Evolutionary conservation across 1,140 invertebrate genomes (phyloP).

Genomic region (Amphibalanus amphitrite): DNA sequence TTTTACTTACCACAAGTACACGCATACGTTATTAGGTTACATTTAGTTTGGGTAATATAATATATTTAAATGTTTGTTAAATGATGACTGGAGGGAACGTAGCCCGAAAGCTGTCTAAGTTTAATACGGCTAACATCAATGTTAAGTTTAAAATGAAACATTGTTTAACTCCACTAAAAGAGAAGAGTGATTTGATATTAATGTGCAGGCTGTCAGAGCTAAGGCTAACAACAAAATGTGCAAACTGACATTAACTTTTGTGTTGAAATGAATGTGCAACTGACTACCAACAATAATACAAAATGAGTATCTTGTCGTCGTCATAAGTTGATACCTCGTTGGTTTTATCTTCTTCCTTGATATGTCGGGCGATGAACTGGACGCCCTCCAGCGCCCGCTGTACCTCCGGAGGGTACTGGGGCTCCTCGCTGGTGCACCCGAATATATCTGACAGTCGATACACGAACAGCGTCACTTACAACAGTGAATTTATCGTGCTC

Average conservation of each 20-base stretch:
- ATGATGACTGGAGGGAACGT: too few relatives aligned
- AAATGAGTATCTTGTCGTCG: not conserved
- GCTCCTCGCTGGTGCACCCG: not conserved
- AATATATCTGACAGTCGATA: not conserved
- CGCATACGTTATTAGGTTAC: too few relatives aligned
- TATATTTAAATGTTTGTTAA: too few relatives aligned
- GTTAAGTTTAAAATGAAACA: too few relatives aligned
- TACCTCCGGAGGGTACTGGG: constrained; percentile 56
- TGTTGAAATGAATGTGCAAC: not conserved
- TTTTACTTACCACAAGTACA: too few relatives aligned
- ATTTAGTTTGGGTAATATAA: too few relatives aligned
- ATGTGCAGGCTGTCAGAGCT: too few relatives aligned
- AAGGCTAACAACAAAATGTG: not conserved
- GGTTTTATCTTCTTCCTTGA: constrained; percentile 85
- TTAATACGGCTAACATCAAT: too few relatives aligned
- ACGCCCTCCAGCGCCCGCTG: constrained; percentile 81
- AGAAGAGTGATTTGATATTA: too few relatives aligned
- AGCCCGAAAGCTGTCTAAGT: too few relatives aligned
- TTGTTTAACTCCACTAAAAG: too few relatives aligned
- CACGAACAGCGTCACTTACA: not conserved
- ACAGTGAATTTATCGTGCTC: too few relatives aligned
- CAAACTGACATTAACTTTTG: not conserved
- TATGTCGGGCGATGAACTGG: constrained; percentile 90
- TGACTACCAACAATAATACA: not conserved
- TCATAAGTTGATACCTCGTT: constrained; percentile 50